Conservation (phyloP, 2,113 vertebrate genomes). For the Cygnus buccinator region DNA sequence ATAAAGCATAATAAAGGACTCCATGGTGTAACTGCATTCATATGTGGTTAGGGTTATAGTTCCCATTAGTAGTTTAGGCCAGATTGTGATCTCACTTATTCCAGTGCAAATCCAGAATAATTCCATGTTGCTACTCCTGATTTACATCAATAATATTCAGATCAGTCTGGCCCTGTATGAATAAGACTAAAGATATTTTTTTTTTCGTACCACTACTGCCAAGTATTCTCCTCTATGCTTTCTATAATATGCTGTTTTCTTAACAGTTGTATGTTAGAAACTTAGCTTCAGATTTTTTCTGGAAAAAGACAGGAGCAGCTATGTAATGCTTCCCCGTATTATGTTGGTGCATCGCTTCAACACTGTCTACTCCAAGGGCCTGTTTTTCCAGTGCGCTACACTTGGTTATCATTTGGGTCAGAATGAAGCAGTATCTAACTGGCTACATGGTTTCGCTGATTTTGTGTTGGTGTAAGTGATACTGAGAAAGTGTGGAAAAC, state of each 20-base stretch:
- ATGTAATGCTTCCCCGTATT: not conserved
- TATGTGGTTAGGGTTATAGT: slow-evolving; percentile 28
- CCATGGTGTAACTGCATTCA: slow-evolving; percentile 13
- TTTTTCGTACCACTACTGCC: slow-evolving; percentile 13
- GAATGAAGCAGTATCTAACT: not conserved
- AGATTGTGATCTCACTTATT: slow-evolving; percentile 68
- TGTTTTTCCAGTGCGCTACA: not conserved
- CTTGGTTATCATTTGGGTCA: not conserved
- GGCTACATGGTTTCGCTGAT: not conserved
- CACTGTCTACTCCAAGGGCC: not conserved
- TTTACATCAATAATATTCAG: slow-evolving; percentile 21
- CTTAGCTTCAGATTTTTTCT: slow-evolving; percentile 17
- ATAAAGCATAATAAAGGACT: slow-evolving; percentile 59
- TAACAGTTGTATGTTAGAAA: slow-evolving; percentile 14
- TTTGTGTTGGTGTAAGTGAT: not conserved
- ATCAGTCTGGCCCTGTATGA: slow-evolving; percentile 21
- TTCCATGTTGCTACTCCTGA: slow-evolving; percentile 10
- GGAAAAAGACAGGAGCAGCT: not conserved
- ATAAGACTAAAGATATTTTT: not conserved
- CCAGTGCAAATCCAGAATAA: slow-evolving; percentile 52
- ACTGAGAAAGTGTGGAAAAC: not conserved
- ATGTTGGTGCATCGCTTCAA: not conserved
- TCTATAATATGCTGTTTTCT: slow-evolving; percentile 17
- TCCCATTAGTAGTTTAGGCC: slow-evolving; percentile 33
- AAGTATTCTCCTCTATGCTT: not conserved